A percentile compares a stretch with the other conserved stretches of the same genome.
phyloP scores from a whole-genome alignment of 2,888 invertebrate species.

The Leptinotarsa rubiginosa region DNA sequence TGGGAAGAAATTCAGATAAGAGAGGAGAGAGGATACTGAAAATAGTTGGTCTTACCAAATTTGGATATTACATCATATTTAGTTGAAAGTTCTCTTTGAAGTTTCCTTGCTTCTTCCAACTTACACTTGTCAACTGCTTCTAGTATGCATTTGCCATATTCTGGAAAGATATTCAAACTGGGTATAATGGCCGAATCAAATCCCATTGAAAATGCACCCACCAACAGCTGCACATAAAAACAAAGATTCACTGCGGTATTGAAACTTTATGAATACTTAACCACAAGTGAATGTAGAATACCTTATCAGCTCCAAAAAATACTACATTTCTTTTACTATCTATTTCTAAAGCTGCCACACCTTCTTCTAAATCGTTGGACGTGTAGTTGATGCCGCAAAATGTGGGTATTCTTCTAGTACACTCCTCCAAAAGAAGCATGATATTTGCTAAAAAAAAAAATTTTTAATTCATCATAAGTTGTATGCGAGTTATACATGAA shows the following conservation, averaged over 20 bases:
- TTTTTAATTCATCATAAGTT: constrained; percentile 59
- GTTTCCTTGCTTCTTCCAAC: constrained; percentile 66
- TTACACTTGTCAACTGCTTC: constrained; percentile 66
- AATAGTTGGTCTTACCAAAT: constrained; percentile 65
- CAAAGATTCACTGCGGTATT: background rate
- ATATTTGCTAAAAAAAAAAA: constrained; percentile 77
- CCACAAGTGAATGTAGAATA: constrained; percentile 56
- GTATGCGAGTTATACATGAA: too few species aligned
- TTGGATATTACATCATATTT: constrained; percentile 67
- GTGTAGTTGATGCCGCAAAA: constrained; percentile 87
- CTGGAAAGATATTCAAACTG: constrained; percentile 75
- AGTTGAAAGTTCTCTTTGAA: constrained; percentile 69
- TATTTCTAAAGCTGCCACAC: constrained; percentile 62
- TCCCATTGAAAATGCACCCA: constrained; percentile 76
- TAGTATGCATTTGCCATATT: constrained; percentile 70
- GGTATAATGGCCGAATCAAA: constrained; percentile 81
- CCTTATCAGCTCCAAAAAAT: constrained; percentile 75
- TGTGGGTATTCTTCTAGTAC: constrained; percentile 75
- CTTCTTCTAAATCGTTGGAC: constrained; percentile 77
- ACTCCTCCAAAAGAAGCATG: constrained; percentile 75
- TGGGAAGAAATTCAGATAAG: constrained; percentile 20
- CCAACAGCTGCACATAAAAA: constrained; percentile 70
- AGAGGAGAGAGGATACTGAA: background rate
- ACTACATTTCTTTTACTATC: constrained; percentile 48
- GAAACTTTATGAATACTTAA: background rate